phyloP scores from a whole-genome alignment of 2,888 invertebrate genomes.

The Meteorus cinctellus region DNA sequence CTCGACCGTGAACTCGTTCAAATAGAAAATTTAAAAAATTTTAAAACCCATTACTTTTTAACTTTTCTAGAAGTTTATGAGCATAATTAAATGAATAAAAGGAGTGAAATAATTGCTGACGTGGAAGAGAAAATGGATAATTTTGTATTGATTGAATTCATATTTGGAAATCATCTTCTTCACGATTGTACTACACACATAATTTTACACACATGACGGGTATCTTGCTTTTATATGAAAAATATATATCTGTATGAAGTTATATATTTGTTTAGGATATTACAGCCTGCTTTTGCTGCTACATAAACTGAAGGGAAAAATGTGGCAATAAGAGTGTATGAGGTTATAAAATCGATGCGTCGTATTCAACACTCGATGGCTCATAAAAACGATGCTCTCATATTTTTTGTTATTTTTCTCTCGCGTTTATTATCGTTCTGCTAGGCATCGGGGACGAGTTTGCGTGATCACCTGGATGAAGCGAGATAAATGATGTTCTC shows the following conservation, averaged over 20 bases:
- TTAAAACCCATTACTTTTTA: not conserved
- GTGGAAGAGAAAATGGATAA: not conserved
- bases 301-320: constrained; percentile 3
- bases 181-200: not conserved
- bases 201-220: not conserved
- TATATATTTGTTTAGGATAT: not conserved
- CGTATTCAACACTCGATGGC: constrained; percentile 12
- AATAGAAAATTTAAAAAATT: constrained; percentile 33
- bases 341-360: constrained; percentile 18
- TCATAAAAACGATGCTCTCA: constrained; percentile 14
- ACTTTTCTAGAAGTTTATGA: not conserved
- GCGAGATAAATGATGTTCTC: not conserved
- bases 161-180: not conserved
- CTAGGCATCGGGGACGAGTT: not conserved
- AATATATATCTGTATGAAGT: not conserved
- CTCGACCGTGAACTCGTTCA: constrained; percentile 23
- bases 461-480: constrained; percentile 9
- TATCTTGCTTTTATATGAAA: not conserved
- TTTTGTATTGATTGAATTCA: not conserved
- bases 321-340: constrained; percentile 8
- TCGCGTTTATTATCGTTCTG: constrained; percentile 9
- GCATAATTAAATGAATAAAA: not conserved
- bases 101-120: not conserved
- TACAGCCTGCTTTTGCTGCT: not conserved
- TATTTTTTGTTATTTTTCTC: constrained; percentile 18